phyloP scores from a whole-genome alignment of 1,140 invertebrate species.

The Atopsyche davidsoni region DNA sequence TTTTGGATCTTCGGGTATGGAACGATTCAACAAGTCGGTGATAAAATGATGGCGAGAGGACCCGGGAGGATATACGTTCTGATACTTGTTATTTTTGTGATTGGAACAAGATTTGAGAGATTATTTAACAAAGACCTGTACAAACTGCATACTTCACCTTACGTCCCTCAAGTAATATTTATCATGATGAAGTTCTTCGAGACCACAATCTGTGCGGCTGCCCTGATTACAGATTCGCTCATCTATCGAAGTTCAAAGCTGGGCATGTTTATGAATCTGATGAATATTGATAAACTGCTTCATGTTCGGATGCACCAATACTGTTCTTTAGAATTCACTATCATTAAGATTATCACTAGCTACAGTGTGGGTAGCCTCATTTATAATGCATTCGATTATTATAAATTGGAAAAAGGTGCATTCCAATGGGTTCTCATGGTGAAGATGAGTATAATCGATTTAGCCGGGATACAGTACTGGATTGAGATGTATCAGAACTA shows the following conservation, averaged over 20 bases:
- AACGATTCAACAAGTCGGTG: conserved; percentile 4
- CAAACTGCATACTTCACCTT: not conserved
- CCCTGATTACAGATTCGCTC: conserved; percentile 5
- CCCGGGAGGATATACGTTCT: not conserved
- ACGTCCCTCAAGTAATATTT: not conserved
- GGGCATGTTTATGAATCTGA: conserved; percentile 2
- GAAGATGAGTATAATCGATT: conserved; percentile 7
- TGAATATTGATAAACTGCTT: conserved; percentile 10
- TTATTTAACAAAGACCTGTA: conserved; percentile 3
- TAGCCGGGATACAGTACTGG: conserved; percentile 1
- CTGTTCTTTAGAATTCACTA: not conserved
- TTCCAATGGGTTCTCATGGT: conserved; percentile 2
- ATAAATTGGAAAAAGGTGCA: conserved; percentile 7
- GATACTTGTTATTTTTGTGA: conserved; percentile 1
- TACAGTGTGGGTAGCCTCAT: conserved; percentile 1
- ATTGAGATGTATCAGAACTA: conserved; percentile 8
- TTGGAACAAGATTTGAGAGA: conserved; percentile 10
- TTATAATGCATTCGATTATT: conserved; percentile 9
- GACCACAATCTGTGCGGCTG: not conserved
- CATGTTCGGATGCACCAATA: conserved; percentile 3
- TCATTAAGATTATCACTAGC: not conserved
- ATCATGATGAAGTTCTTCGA: conserved; percentile 4
- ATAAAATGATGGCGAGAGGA: not conserved
- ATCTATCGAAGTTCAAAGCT: conserved; percentile 7
- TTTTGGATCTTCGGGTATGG: conserved; percentile 8